phyloP scores from a whole-genome alignment of 2,888 invertebrate genomes.

The Dicranocentrus wangi region DNA sequence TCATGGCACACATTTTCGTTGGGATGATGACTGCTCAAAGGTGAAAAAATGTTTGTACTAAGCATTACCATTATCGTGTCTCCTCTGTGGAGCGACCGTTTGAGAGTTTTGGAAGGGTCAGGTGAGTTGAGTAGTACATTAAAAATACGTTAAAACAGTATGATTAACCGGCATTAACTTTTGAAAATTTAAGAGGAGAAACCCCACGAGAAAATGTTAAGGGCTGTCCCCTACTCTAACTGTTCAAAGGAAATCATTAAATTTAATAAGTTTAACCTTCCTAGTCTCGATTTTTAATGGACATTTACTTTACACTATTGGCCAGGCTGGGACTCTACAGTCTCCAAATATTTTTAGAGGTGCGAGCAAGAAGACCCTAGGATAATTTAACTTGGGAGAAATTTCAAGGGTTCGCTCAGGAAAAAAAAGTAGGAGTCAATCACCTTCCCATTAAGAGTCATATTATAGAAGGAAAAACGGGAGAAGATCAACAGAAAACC shows the following conservation, averaged over 20 bases:
- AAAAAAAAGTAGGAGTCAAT: too few relatives aligned
- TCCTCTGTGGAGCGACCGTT: too few relatives aligned
- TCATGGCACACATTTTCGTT: too few relatives aligned
- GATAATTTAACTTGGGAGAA: conserved; percentile 2
- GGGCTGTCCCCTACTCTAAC: neutral
- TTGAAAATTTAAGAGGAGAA: conserved; percentile 13
- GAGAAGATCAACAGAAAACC: too few relatives aligned
- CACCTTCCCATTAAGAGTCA: conserved; percentile 17
- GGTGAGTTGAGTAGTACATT: neutral
- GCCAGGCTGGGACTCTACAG: neutral
- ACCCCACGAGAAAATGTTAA: conserved; percentile 7
- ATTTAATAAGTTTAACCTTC: neutral
- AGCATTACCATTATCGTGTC: conserved; percentile 18
- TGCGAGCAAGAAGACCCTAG: neutral
- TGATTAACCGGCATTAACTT: conserved; percentile 49
- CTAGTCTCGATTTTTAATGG: conserved; percentile 1
- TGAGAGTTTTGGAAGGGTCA: too few relatives aligned
- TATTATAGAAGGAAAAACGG: neutral
- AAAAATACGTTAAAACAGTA: conserved; percentile 22
- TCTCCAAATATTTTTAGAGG: neutral
- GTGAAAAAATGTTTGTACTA: conserved; percentile 44
- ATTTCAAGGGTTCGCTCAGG: neutral
- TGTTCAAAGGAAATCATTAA: conserved; percentile 24
- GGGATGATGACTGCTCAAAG: conserved; percentile 6
- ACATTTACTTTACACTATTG: neutral